Conservation (phyloP, 2,113 vertebrate genomes). For the Stegostoma tigrinum region DNA sequence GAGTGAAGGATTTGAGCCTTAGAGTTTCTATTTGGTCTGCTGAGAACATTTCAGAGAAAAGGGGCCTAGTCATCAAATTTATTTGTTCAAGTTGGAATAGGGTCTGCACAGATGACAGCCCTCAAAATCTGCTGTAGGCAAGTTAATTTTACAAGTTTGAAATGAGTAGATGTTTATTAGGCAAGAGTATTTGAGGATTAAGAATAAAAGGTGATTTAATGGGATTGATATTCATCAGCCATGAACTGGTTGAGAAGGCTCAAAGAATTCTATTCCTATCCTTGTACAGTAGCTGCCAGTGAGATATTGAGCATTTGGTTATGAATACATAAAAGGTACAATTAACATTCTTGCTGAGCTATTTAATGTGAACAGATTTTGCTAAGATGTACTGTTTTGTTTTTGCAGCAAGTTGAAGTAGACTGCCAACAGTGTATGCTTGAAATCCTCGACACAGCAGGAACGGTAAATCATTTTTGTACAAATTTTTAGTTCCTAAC, state of each 20-base stretch:
- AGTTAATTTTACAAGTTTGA: background rate
- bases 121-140: no score
- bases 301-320: background rate
- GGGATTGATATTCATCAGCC: background rate
- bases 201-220: background rate
- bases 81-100: background rate
- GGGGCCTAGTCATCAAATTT: background rate
- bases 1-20: background rate
- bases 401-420: conserved; percentile 90
- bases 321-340: background rate
- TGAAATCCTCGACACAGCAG: conserved; percentile 97
- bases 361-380: background rate
- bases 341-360: background rate
- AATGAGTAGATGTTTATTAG: background rate
- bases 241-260: background rate
- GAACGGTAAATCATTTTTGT: conserved; percentile 65
- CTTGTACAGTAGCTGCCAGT: background rate
- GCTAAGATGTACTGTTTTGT: conserved; percentile 29
- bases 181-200: background rate
- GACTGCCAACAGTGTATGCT: conserved; percentile 98
- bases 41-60: background rate
- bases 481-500: background rate
- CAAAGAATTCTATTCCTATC: background rate
- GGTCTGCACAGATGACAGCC: background rate
- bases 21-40: conserved; percentile 4